Conservation (phyloP, 2,797 vertebrate species). For the Pteronotus mesoamericanus region DNA sequence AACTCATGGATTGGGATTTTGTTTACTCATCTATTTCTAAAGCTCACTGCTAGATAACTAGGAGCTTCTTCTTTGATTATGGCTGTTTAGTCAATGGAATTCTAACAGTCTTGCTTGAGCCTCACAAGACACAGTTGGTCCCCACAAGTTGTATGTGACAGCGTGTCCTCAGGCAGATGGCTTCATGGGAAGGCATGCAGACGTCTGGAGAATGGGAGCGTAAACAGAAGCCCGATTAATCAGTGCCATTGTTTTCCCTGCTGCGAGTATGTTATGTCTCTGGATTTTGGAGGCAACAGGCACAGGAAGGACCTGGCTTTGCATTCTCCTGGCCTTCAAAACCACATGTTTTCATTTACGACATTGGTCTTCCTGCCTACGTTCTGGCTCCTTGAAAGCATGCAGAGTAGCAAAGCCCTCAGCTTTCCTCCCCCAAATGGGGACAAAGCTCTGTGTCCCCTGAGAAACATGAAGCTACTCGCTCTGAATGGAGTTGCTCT, state of each 20-base stretch:
- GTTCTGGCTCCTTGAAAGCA: background rate
- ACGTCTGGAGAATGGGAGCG: background rate
- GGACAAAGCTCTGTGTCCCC: rapidly evolving
- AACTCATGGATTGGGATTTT: background rate
- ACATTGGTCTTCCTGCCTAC: background rate
- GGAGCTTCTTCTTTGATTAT: background rate
- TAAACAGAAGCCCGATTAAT: constrained; percentile 4
- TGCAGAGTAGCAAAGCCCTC: background rate
- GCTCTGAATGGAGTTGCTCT: background rate
- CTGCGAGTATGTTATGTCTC: background rate
- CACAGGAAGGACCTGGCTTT: background rate
- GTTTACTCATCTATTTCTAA: background rate
- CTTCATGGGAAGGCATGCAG: background rate
- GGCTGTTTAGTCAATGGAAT: background rate
- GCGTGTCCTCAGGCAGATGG: constrained; percentile 17
- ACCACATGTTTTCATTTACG: background rate
- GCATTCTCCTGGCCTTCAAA: background rate
- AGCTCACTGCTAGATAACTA: background rate
- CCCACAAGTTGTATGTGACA: background rate
- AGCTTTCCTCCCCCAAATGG: rapidly evolving
- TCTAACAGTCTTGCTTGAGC: background rate
- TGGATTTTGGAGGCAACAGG: background rate
- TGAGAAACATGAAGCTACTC: background rate
- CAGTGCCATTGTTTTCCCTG: constrained; percentile 11
- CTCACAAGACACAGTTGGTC: background rate